Percentiles rank a stretch among this genome's conserved stretches.
phyloP scores from a whole-genome alignment of 2,797 vertebrate genomes.

The Melanotaenia nigrans region DNA sequence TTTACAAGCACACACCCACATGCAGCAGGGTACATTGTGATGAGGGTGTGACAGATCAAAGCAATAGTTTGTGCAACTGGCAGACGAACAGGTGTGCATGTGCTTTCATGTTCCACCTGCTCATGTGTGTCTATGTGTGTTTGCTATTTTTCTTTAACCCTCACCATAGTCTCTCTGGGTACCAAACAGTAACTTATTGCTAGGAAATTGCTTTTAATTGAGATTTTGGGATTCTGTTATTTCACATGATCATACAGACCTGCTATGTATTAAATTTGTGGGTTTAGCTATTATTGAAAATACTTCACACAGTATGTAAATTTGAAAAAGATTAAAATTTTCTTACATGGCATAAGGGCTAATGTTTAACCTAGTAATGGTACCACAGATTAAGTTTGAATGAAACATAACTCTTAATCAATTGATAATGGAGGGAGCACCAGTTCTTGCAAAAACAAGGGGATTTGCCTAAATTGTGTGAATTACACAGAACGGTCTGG shows the following conservation, averaged over 20 bases:
- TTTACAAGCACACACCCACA: conserved; percentile 2
- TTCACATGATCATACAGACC: background rate
- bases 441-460: too few relatives aligned
- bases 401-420: background rate
- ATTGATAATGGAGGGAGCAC: background rate
- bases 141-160: background rate
- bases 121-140: background rate
- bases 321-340: background rate
- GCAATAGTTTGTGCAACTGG: conserved; percentile 16
- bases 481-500: too few relatives aligned
- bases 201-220: background rate
- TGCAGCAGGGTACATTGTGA: conserved; percentile 2
- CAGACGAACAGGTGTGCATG: conserved; percentile 44
- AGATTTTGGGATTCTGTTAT: background rate
- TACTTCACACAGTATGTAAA: background rate
- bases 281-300: background rate
- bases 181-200: background rate
- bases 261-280: background rate
- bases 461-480: too few relatives aligned
- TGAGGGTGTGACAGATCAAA: conserved; percentile 39
- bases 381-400: background rate
- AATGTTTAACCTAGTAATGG: background rate
- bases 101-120: conserved; percentile 49
- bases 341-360: background rate
- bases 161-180: background rate